Percentiles rank a stretch among this genome's conserved stretches.
These are phyloP conservation scores for Apodemia zela DNA, from an alignment of 2,888 invertebrate species.

Conservation along the genomic window DNA sequence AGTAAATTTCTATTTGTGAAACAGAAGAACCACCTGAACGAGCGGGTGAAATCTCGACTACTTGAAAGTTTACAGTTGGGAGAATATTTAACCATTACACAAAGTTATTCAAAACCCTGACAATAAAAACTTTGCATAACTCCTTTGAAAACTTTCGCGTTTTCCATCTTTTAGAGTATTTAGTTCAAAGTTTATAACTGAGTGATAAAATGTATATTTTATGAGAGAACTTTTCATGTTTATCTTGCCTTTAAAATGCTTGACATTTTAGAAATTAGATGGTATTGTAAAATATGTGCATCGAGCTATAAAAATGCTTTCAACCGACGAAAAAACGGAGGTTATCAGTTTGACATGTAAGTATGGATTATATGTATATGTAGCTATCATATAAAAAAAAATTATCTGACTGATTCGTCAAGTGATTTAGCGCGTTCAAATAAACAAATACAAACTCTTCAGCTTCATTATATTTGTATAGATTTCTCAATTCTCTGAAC, in stretches of 20 bases:
- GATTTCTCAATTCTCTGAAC: too few species aligned
- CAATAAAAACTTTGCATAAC: conserved; percentile 17
- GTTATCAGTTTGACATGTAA: too few species aligned
- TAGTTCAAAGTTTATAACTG: conserved; percentile 12
- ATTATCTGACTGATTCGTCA: too few species aligned
- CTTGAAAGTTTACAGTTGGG: conserved; percentile 13
- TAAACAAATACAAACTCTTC: too few species aligned
- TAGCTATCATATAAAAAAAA: too few species aligned
- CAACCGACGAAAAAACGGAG: too few species aligned
- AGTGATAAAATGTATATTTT: conserved; percentile 15
- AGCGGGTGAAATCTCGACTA: conserved; percentile 1
- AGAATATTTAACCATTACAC: conserved; percentile 17
- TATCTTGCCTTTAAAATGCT: background rate
- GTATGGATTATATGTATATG: too few species aligned
- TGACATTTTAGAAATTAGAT: background rate
- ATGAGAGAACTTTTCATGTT: conserved; percentile 6
- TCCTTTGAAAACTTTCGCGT: conserved; percentile 11
- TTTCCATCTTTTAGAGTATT: conserved; percentile 16
- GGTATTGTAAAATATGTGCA: background rate
- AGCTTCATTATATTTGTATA: too few species aligned
- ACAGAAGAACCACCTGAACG: conserved; percentile 7
- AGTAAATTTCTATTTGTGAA: background rate
- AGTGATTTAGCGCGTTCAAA: too few species aligned
- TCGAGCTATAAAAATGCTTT: background rate
- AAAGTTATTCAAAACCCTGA: conserved; percentile 17